Base-by-base conservation (phyloP, 53 echinoderm and acorn worm species). In the Mesocentrotus franciscanus region DNA sequence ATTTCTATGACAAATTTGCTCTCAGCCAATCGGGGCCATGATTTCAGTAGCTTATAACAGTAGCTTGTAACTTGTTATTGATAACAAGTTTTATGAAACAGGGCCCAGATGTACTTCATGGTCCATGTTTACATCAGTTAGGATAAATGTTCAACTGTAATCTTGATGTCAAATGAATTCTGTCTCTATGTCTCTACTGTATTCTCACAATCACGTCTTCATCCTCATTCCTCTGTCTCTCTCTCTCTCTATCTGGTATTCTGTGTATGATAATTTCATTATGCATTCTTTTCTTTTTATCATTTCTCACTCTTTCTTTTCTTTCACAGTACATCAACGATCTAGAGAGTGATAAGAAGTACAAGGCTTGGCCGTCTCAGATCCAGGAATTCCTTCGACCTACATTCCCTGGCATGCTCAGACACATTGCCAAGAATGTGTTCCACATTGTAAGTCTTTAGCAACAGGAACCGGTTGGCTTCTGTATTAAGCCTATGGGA, bases 321-420 rank as follows among this genome's bases (percentile, higher is more conserved):
- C 18, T 71, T n/a, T 30, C 84, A 0, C 94, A 99, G 99, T 99
- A 96, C 71, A 90, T 99, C 79, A 99, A 99, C 92, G 96, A 99
- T 84, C 66, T 99, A 3, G 99, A 99, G 92, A 95, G 59, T 39
- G 99, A 99, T 78, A 85, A 85, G 24, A 96, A 96, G 72, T 99
- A 99, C 93, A 78, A 92, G 68, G 78, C 92, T 13, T 97, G 99
- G 97, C 97, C 96, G 4, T 59, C 95, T 15, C 61, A 90, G 18
- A 90, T 97, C 60, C 99, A 99, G 85, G 99, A 99, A 60, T 95
- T 98, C 89, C 96, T 99, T 10, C 95, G 99, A 39, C 99, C 99
- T 2, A 97, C 97, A n/a, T 99, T 99, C 81, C 97, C 97, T 17
- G 97, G 97, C 0, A 97, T 97, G 97, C 96, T 97, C 93, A 92